Evolutionary conservation across 2,113 vertebrate genomes (phyloP).

Genomic region (Psittacara wagleri): DNA sequence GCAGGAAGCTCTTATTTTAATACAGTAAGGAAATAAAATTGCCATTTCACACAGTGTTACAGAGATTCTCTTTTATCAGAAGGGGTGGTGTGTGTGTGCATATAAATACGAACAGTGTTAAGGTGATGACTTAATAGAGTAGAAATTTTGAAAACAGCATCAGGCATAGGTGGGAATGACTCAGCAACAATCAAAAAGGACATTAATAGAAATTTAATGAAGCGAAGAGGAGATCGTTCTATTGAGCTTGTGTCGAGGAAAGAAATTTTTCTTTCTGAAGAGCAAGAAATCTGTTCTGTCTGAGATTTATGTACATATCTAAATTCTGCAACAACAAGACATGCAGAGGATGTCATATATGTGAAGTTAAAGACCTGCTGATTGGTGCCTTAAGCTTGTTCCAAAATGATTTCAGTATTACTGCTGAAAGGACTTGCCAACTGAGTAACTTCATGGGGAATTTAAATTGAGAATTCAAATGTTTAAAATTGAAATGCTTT

Average conservation of each 20-base stretch:
- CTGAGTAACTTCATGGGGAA: neutral
- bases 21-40: conserved; percentile 40
- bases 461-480: neutral
- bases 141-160: neutral
- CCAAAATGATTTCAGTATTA: neutral
- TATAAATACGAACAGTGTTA: neutral
- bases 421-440: neutral
- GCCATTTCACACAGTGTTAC: conserved; percentile 21
- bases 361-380: neutral
- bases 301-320: neutral
- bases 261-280: neutral
- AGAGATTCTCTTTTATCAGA: conserved; percentile 21
- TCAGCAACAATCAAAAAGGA: neutral
- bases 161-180: neutral
- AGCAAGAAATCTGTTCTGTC: neutral
- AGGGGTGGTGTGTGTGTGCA: neutral
- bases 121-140: neutral
- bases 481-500: neutral
- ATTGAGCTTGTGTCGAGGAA: neutral
- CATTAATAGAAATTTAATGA: conserved; percentile 16
- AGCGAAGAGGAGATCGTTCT: neutral
- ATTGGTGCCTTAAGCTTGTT: neutral
- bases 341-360: neutral
- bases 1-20: conserved; percentile 34
- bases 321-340: neutral